Evolutionary conservation across 2,113 vertebrate species (phyloP).

Genomic region (Protomyctophum bolini): DNA sequence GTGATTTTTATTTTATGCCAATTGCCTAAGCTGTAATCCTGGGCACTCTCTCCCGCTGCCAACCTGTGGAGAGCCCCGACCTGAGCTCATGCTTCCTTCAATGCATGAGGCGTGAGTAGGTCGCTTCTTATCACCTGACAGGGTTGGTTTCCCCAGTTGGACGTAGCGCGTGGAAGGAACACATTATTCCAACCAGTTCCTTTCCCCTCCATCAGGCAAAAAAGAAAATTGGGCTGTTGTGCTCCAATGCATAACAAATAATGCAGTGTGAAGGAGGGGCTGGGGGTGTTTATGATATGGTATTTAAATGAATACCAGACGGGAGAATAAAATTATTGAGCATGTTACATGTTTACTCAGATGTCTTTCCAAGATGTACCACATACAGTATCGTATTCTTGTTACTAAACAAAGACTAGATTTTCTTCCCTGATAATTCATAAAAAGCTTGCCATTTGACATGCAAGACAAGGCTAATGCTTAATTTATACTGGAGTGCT

Average conservation of each 20-base stretch:
- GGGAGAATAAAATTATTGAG: slow-evolving; percentile 54
- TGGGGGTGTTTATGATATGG: not conserved
- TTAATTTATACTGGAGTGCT: too few species aligned
- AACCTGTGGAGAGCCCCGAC: too few species aligned
- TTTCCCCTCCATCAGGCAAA: slow-evolving; percentile 9
- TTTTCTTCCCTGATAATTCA: slow-evolving; percentile 17
- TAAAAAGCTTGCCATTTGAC: slow-evolving; percentile 60
- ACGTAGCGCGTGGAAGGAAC: too few species aligned
- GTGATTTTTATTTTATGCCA: too few species aligned
- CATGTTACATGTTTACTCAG: slow-evolving; percentile 23
- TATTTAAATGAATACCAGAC: slow-evolving; percentile 30
- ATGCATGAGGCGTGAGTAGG: too few species aligned
- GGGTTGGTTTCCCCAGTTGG: too few species aligned
- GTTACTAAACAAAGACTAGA: too few species aligned
- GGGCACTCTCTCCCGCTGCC: too few species aligned
- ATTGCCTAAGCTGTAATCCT: too few species aligned
- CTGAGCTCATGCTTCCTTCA: too few species aligned
- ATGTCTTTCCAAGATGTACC: slow-evolving; percentile 48
- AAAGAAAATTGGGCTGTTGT: slow-evolving; percentile 58
- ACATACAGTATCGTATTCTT: slow-evolving; percentile 15
- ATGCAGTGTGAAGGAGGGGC: slow-evolving; percentile 32
- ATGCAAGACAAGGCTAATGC: slow-evolving; percentile 50
- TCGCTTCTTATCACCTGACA: too few species aligned
- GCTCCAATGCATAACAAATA: slow-evolving; percentile 43
- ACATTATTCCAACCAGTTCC: too few species aligned